Conservation (phyloP, 2,797 vertebrate species). For the Pseudomugil tenellus region DNA sequence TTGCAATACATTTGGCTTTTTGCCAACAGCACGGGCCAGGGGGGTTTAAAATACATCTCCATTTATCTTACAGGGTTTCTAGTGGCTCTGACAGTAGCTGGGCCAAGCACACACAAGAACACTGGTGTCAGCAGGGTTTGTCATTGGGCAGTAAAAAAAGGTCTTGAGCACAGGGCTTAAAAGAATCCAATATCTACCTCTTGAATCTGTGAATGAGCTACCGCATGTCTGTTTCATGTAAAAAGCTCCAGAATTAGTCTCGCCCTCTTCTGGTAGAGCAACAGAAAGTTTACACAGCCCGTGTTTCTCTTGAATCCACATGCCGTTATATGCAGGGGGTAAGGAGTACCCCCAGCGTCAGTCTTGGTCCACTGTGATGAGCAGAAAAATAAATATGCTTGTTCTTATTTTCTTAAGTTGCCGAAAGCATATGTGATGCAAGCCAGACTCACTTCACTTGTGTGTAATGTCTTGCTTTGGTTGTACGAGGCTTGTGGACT, state of each 20-base stretch:
- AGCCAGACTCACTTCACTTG: slow-evolving; percentile 16
- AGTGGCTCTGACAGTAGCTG: slow-evolving; percentile 66
- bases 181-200: slow-evolving; percentile 59
- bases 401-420: slow-evolving; percentile 20
- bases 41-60: slow-evolving; percentile 76
- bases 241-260: slow-evolving; percentile 13
- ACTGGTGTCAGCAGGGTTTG: slow-evolving; percentile 74
- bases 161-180: slow-evolving; percentile 48
- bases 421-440: slow-evolving; percentile 28
- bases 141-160: slow-evolving; percentile 41
- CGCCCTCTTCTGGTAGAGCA: slow-evolving; percentile 50
- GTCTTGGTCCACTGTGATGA: slow-evolving; percentile 81
- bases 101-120: slow-evolving; percentile 44
- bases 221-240: slow-evolving; percentile 55
- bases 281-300: slow-evolving; percentile 48
- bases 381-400: slow-evolving; percentile 63
- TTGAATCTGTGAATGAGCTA: slow-evolving; percentile 55
- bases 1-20: slow-evolving; percentile 48
- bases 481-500: not conserved
- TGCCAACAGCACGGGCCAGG: slow-evolving; percentile 51
- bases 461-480: not conserved
- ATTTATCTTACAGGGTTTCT: slow-evolving; percentile 77
- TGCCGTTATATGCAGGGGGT: slow-evolving; percentile 80
- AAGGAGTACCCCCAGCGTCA: slow-evolving; percentile 82
- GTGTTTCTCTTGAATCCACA: slow-evolving; percentile 80